phyloP scores from a whole-genome alignment of 2,113 vertebrate genomes.

The Stigmatopora argus region DNA sequence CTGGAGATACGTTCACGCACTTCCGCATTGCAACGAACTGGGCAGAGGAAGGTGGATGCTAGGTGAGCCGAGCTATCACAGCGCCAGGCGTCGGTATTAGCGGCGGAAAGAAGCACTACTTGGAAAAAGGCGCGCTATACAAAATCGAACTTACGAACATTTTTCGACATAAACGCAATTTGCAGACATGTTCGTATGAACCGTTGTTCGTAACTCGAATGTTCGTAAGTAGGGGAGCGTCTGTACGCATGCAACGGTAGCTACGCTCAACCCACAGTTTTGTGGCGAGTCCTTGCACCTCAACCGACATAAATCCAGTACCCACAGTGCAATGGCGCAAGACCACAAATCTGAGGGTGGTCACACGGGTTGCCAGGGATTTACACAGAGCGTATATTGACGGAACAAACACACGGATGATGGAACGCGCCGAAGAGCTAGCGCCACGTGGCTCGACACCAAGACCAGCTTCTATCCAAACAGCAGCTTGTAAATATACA shows the following conservation, averaged over 20 bases:
- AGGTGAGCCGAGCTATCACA: too few species aligned
- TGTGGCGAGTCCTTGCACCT: conserved; percentile 45
- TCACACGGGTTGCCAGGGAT: conserved; percentile 41
- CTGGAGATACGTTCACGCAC: too few species aligned
- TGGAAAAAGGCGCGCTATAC: too few species aligned
- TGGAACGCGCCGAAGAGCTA: conserved; percentile 31
- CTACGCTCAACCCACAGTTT: conserved; percentile 34
- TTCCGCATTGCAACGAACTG: too few species aligned
- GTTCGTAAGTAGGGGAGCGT: too few species aligned
- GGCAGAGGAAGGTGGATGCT: too few species aligned
- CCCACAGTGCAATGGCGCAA: conserved; percentile 42
- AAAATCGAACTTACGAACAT: too few species aligned
- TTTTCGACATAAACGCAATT: too few species aligned
- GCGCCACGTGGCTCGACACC: conserved; percentile 56
- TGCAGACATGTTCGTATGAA: too few species aligned
- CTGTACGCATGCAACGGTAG: conserved; percentile 36
- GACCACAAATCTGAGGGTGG: conserved; percentile 53
- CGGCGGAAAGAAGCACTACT: too few species aligned
- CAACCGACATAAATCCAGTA: conserved; percentile 41
- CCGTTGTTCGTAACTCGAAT: too few species aligned
- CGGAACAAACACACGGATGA: conserved; percentile 49
- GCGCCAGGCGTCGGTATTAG: too few species aligned
- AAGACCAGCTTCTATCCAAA: conserved; percentile 52
- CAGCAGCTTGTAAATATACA: conserved; percentile 33
- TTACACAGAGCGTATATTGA: conserved; percentile 61